A percentile compares a stretch with the other conserved stretches of the same genome.
phyloP scores from a whole-genome alignment of 1,140 invertebrate species.

The Paralvinella palmiformis region DNA sequence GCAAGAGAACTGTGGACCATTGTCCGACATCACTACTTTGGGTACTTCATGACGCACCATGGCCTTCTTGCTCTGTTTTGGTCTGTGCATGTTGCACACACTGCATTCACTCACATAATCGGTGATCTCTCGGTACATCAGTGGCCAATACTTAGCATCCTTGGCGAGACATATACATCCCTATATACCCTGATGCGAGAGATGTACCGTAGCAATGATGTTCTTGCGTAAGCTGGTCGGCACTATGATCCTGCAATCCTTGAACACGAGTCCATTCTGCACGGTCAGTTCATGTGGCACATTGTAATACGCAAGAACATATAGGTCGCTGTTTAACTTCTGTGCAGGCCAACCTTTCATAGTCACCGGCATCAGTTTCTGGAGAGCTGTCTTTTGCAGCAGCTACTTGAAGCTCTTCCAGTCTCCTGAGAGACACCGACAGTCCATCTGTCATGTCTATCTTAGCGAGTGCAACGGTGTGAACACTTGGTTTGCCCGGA shows the following conservation, averaged over 20 bases:
- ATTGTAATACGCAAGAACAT: not conserved
- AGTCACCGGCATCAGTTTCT: slow-evolving; percentile 16
- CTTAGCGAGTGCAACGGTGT: not conserved
- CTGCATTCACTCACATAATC: slow-evolving; percentile 10
- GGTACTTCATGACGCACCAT: slow-evolving; percentile 2
- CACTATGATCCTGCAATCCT: not conserved
- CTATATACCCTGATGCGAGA: not conserved
- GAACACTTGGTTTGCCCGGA: slow-evolving; percentile 2
- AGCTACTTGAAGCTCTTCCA: not conserved
- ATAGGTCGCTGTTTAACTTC: slow-evolving; percentile 11
- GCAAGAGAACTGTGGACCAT: slow-evolving; percentile 26
- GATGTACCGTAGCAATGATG: not conserved
- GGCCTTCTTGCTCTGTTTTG: slow-evolving; percentile 7
- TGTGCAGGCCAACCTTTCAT: slow-evolving; percentile 44
- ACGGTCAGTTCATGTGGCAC: slow-evolving; percentile 4
- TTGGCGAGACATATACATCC: slow-evolving; percentile 20
- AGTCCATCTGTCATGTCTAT: slow-evolving; percentile 1
- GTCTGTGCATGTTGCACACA: not conserved
- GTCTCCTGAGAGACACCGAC: not conserved
- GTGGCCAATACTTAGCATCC: slow-evolving; percentile 26
- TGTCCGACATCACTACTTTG: slow-evolving; percentile 24
- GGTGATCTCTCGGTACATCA: slow-evolving; percentile 22
- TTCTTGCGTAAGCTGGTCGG: not conserved
- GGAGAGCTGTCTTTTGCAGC: not conserved
- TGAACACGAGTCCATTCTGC: slow-evolving; percentile 9